A percentile compares a stretch with the other conserved stretches of the same genome.
phyloP scores from a whole-genome alignment of 2,113 vertebrate species.

The Atrichornis clamosus region DNA sequence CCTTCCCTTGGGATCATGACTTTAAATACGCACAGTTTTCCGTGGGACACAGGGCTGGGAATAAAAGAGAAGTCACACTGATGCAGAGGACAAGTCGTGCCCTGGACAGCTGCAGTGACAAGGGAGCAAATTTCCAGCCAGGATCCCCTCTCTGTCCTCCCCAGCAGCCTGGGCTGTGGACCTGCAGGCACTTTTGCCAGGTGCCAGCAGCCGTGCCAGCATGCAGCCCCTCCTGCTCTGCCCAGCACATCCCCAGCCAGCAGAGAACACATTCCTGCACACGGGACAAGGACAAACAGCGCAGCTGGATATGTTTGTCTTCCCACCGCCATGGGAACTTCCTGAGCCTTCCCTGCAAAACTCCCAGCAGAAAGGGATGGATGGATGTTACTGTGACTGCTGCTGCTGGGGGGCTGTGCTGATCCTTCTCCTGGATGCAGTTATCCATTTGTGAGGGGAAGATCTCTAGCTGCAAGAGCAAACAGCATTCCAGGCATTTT shows the following conservation, averaged over 20 bases:
- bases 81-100: background rate
- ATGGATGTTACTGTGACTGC: background rate
- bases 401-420: background rate
- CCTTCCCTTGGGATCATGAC: background rate
- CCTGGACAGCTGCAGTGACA: background rate
- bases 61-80: background rate
- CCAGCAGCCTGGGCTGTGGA: background rate
- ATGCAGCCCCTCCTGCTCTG: background rate
- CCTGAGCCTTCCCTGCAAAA: background rate
- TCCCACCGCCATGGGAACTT: background rate
- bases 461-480: background rate
- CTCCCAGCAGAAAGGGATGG: background rate
- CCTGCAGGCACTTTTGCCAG: background rate
- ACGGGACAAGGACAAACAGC: background rate
- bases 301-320: background rate
- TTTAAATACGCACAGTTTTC: background rate
- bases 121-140: background rate
- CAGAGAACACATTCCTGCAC: background rate
- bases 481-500: background rate
- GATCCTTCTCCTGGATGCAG: background rate
- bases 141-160: background rate
- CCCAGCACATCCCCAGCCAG: background rate
- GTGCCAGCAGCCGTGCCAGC: background rate
- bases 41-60: background rate
- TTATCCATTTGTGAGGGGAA: background rate